Evolutionary conservation across 1,140 invertebrate species (phyloP), one percentile per base, ranked within the genome.

Genomic region (Mya arenaria): DNA sequence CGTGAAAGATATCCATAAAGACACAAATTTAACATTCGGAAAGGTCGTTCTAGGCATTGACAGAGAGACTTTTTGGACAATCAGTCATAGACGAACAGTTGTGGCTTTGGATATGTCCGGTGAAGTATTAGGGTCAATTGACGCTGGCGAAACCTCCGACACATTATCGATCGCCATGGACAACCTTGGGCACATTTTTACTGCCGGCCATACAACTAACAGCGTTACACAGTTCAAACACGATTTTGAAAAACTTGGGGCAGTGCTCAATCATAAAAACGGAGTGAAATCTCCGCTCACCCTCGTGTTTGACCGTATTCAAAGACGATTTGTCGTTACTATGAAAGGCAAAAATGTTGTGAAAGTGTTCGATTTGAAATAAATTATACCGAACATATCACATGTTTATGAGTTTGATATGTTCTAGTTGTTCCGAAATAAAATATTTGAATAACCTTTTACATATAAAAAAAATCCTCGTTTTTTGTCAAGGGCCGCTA

Each of bases 301-400:
- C 4, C n/a, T 80, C 13, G 52, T 56, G 6, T 80, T 60, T 62
- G 77, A 80, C 32, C 32, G 77, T 19, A 52, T 80, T 32, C 36
- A 80, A 25, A 39, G 32, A 34, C 34, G 77, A 69, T 39, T 80
- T n/a, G 55, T 71, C 19, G 36, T 80, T 30, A 44, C 65, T 1
- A 80, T 66, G 66, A 80, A 69, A 62, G 41, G 28, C 30, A 68
- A 66, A 32, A 80, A 80, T 62, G 13, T 80, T 37, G 58, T 80
- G 0, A 80, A 80, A 80, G 66, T 58, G 2, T 68, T 80, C 60
- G 77, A 80, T 10, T 25, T 80, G 0, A 80, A 71, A 68, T 80
- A 56, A 78, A 39, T 30, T 62, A 62, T 34, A 62, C 17, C 32
- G 17, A 52, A 52, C 25, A 23, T 52, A 52, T 52, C n/a, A n/a